Base-by-base conservation (phyloP, 2,888 invertebrate genomes). In the Tetragonula carbonaria region DNA sequence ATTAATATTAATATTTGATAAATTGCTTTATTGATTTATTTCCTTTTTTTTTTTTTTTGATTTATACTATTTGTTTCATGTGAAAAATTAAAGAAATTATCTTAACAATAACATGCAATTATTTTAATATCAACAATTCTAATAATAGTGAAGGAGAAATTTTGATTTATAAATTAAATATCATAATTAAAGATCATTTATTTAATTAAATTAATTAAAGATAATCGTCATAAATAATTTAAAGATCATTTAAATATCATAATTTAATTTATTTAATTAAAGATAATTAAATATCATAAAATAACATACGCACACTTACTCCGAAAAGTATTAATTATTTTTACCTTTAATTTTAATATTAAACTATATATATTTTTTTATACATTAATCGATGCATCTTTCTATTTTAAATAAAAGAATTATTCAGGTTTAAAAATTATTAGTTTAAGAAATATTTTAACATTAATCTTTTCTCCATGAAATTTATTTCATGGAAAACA, bases 11-110 rank as follows among this genome's bases (percentile, higher is more conserved):
- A 66, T 53, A 28, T 33, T 51, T 68, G 67, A 85, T 65, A 75
- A 73, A 78, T 78, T 80, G 53, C 68, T 59, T 65, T 38, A 51
- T 45, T 65, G 33, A 74, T 66, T 63, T 55, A 21, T 16, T 77
- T 63, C 16, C 21, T 14, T 50, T 23, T 65, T 45, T 5, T 23
- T 23, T 23, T 14, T 50, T 23, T 65, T 53, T 3, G 4, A 45
- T 65, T 53, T 50, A 16, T 18, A 38, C n/a, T 57, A 21, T n/a
- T 50, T 63, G 4, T 33, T 51, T 33, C 11, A 16, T 16, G n/a
- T 4, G 6, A 63, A 28, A 0, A 28, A 0, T 59, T 14, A 45
- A 66, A 6, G 14, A n/a, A 38, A 67, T 16, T 45, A 45, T 50
- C 13, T 23, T 66, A 33, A 28, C 18, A 66, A 8, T 21, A 66